Base-by-base conservation (phyloP, 2,888 invertebrate genomes). In the Fragum whitleyi region DNA sequence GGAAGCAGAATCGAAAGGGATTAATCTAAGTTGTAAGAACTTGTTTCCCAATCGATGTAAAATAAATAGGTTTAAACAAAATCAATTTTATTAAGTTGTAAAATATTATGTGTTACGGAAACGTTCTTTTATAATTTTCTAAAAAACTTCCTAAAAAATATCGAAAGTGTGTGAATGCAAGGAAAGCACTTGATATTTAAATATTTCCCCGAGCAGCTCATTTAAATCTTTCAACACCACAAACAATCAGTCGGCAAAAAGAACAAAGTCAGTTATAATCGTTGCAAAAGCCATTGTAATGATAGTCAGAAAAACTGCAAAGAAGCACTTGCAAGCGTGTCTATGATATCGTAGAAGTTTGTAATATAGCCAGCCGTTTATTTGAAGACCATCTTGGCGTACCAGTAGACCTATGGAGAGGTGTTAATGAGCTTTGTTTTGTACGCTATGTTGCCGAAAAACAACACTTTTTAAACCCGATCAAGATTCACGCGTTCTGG, bases 401-500 rank as follows among this genome's bases (percentile, higher is more conserved):
- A 65, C 65, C 42, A 16, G 21, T 23, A 42, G 32, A 65, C 65
- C 65, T 65, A 65, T 29, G 23, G 42, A 23, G 65, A 42, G 65
- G 65, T 65, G 65, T 23, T 65, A 65, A 65, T 65, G 19, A 65
- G 42, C 42, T 42, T 32, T 36, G 23, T 36, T n/a, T 23, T 36
- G 65, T 65, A n/a, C 65, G 42, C 32, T 42, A 23, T 65, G 42
- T 42, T 36, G 65, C 47, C 21, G 42, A 21, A 65, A 65, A 42
- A 39, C 65, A 39, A 65, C 39, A 65, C 65, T 9, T 65, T 36
- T 65, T 65, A 65, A 65, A 65, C 65, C 42, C 42, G 65, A 65
- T 65, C 65, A 42, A 42, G 65, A 36, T 6, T 36, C 47, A 57
- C 32, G 26, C 68, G 65, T 70, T 74, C 70, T 72, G 74, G 26